Evolutionary conservation across 2,888 invertebrate genomes (phyloP).

Genomic region (Lysandra coridon): DNA sequence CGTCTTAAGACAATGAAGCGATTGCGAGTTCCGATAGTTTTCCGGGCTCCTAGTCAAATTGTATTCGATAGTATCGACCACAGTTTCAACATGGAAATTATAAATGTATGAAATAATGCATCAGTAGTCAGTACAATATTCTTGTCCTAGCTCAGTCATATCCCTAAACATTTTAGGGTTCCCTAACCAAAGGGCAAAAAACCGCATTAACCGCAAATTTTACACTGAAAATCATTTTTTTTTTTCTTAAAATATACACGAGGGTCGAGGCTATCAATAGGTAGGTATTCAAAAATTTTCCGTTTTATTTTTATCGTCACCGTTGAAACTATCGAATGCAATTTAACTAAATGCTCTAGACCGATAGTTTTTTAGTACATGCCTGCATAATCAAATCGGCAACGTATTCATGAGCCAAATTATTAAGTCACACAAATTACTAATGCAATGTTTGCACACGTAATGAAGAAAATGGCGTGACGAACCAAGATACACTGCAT

Average conservation of each 20-base stretch:
- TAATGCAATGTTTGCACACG: constrained; percentile 18
- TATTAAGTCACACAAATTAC: constrained; percentile 16
- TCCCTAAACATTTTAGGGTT: neutral
- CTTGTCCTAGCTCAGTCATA: neutral
- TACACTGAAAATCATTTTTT: no score
- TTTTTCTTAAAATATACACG: no score
- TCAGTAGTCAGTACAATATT: neutral
- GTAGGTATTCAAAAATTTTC: neutral
- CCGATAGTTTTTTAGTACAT: neutral
- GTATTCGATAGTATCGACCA: neutral
- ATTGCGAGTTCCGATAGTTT: constrained; percentile 9
- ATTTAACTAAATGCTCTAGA: neutral
- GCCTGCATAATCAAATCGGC: constrained; percentile 9
- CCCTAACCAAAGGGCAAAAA: no score
- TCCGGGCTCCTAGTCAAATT: neutral
- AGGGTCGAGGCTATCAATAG: no score
- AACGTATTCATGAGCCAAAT: constrained; percentile 21
- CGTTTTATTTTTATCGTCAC: neutral
- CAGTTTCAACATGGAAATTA: neutral
- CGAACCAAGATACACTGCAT: constrained; percentile 13
- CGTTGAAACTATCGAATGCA: neutral
- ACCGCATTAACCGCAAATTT: no score
- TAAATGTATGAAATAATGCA: neutral
- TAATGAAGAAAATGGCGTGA: constrained; percentile 27
- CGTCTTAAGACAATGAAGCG: constrained; percentile 1